Base-by-base conservation (phyloP, 1,140 invertebrate species). In the Liolophura sinensis region DNA sequence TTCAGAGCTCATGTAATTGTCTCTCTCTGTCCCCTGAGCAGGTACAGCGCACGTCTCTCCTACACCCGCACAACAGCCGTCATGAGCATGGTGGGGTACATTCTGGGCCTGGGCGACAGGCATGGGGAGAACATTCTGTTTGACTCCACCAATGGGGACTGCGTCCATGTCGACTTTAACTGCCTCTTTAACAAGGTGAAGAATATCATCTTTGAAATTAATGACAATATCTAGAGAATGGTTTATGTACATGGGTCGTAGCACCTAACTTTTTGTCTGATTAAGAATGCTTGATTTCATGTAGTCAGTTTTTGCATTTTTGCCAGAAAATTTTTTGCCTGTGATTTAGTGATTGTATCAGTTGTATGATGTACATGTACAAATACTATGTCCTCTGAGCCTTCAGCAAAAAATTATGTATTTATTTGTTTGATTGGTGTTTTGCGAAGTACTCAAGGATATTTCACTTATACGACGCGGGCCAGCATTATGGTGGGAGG, bases 11-110 rank as follows among this genome's bases (percentile, higher is more conserved):
- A n/a, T n/a, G n/a, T n/a, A n/a, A n/a, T n/a, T n/a, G n/a, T n/a
- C n/a, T n/a, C n/a, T n/a, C n/a, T n/a, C n/a, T n/a, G n/a, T n/a
- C 3, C 31, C 22, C 52, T 56, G 50, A 72, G 15, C 66, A 84
- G 85, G 85, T 86, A 86, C 69, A 81, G 77, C 64, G 96, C 96
- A 0, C 85, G 96, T 65, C 90, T 91, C 11, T 89, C 92, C 0
- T 99, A 94, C 78, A 92, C 94, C 60, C 88, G 93, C 67, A 97
- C 96, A 11, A 89, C 92, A 16, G 97, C 97, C 54, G 96, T 98
- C 0, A 99, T 99, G 92, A 97, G 94, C 0, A 97, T 99, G 88
- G 94, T 98, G 56, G 97, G 98, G 49, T 99, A 98, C 77, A 93
- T 99, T 65, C 86, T 99, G 24, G 97, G 97, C 11, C 87, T 99